Conservation (phyloP, 2,888 invertebrate genomes). For the Scaeva pyrastri region DNA sequence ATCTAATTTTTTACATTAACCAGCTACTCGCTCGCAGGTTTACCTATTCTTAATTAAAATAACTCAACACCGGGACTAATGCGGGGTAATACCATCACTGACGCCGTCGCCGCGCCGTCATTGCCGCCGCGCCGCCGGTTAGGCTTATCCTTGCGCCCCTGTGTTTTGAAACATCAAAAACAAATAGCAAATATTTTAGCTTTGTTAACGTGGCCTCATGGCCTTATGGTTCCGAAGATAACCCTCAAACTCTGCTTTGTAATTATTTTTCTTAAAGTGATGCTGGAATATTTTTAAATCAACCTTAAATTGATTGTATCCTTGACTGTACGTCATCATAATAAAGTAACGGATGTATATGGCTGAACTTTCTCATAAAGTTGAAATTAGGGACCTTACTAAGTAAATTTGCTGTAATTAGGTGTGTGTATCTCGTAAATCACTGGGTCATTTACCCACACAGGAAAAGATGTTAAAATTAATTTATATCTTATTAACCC, state of each 20-base stretch:
- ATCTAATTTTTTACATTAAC: constrained; percentile 60
- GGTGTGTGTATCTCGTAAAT: not conserved
- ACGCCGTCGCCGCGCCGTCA: no score
- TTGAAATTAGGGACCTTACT: constrained; percentile 18
- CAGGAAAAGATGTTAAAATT: constrained; percentile 44
- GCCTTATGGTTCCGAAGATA: no score
- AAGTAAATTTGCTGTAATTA: not conserved
- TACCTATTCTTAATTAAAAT: constrained; percentile 58
- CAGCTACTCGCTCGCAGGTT: constrained; percentile 2
- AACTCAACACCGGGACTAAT: constrained; percentile 20
- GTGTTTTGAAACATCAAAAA: constrained; percentile 21
- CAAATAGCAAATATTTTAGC: constrained; percentile 10
- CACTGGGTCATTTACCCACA: not conserved
- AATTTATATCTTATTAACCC: constrained; percentile 55
- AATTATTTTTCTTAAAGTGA: no score
- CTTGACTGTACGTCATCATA: not conserved
- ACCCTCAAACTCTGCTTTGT: no score
- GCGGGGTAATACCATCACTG: not conserved
- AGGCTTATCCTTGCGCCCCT: constrained; percentile 18
- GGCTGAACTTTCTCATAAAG: constrained; percentile 23
- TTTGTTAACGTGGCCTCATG: not conserved
- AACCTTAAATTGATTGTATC: not conserved
- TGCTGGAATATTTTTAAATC: not conserved
- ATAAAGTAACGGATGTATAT: not conserved
- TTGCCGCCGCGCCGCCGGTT: not conserved